Base-by-base conservation (phyloP, 2,113 vertebrate genomes). In the Oplegnathus fasciatus region DNA sequence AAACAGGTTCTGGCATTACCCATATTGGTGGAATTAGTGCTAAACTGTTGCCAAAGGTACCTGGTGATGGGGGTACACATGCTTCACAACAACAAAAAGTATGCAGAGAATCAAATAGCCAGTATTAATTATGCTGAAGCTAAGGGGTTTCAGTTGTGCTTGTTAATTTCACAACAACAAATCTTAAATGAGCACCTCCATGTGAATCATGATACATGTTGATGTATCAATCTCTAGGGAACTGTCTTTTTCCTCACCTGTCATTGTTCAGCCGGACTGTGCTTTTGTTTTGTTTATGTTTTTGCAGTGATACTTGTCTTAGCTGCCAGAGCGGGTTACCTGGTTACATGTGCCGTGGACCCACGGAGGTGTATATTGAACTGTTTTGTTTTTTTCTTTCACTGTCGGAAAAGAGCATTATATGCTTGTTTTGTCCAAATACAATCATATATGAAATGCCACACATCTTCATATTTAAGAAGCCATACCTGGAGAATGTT, bases 161-260 rank as follows among this genome's bases (percentile, higher is more conserved):
- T 75, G 48, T 66, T 82, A 28, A 68, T 40, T 50, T 48, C 42
- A 40, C 52, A 67, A 28, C 11, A 75, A 28, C 52, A 52, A 9
- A 42, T 24, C 67, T 40, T 17, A 61, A 20, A 32, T 14, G 4
- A 79, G 42, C 54, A 18, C 32, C 62, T 54, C 32, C 8, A 2
- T 64, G 60, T 46, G 26, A 74, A 22, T 55, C 26, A 46, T 17
- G 22, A 8, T 22, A 8, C n/a, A 46, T 22, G 7, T n/a, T 46
- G 72, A 64, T 57, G 40, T 44, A 6, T 46, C 28, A 11, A 0
- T 68, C 50, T 58, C 61, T 6, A 5, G 32, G 57, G 64, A 30
- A 1, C 6, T 15, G 34, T 28, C 11, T 50, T 61, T 61, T 60
- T 46, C 54, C 14, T 14, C 22, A 18, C 32, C 20, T 7, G 50